A percentile compares a stretch with the other conserved stretches of the same genome.
Conservation (phyloP, 1,140 invertebrate genomes). For the Drosophila trapezifrons region DNA sequence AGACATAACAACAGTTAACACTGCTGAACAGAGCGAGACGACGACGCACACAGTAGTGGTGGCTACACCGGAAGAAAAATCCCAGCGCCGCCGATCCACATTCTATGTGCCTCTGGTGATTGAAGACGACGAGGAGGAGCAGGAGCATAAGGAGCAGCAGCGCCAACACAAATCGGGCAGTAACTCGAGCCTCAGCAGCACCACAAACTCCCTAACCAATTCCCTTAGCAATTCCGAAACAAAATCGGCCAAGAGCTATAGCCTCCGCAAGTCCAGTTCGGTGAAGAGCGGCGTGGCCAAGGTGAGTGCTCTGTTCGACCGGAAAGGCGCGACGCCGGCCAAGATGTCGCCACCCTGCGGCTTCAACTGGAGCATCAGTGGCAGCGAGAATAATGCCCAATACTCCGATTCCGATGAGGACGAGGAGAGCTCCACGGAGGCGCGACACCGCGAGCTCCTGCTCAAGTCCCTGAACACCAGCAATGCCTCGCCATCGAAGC, state of each 20-base stretch:
- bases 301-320: conserved; percentile 68
- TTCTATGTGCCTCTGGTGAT: conserved; percentile 87
- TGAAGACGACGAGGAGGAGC: conserved; percentile 70
- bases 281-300: conserved; percentile 65
- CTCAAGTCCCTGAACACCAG: conserved; percentile 41
- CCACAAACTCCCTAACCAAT: conserved; percentile 17
- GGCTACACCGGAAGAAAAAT: conserved; percentile 73
- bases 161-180: conserved; percentile 40
- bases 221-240: conserved; percentile 28
- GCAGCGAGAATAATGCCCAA: conserved; percentile 55
- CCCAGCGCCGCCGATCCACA: conserved; percentile 85
- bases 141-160: conserved; percentile 3
- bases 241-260: conserved; percentile 18
- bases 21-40: conserved; percentile 37
- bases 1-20: conserved; percentile 3
- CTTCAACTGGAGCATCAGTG: conserved; percentile 82
- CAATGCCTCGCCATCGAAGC: conserved; percentile 42
- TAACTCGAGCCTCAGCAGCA: conserved; percentile 57
- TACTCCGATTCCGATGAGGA: conserved; percentile 73
- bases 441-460: conserved; percentile 53
- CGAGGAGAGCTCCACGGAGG: conserved; percentile 54
- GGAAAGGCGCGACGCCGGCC: conserved; percentile 34
- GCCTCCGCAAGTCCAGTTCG: conserved; percentile 60
- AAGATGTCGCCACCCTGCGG: conserved; percentile 81
- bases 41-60: conserved; percentile 27